Percentiles rank a stretch among this genome's conserved stretches.
phyloP scores from a whole-genome alignment of 2,113 vertebrate species.

The Ptyas mucosa region DNA sequence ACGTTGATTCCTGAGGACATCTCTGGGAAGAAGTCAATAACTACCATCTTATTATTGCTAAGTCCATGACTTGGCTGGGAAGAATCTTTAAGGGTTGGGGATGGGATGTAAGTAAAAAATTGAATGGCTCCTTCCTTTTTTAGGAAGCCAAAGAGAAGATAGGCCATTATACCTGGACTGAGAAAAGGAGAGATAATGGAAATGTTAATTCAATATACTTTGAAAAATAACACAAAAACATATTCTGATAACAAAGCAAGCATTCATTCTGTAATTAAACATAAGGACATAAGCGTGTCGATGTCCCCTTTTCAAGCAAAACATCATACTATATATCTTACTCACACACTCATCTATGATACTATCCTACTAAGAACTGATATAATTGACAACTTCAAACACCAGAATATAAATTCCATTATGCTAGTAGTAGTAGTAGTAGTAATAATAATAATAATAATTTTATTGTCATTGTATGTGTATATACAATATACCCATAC shows the following conservation, averaged over 20 bases:
- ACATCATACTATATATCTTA: background rate
- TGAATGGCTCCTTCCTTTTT: background rate
- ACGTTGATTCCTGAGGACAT: background rate
- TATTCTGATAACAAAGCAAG: background rate
- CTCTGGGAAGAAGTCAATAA: background rate
- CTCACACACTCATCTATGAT: background rate
- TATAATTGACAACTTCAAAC: background rate
- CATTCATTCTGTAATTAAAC: background rate
- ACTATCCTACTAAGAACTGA: background rate
- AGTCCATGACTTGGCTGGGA: background rate
- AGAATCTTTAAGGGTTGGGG: background rate
- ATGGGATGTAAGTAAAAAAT: background rate
- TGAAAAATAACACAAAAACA: background rate
- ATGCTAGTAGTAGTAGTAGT: too few species aligned
- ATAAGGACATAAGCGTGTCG: background rate
- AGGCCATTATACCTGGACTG: background rate
- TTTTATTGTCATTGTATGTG: too few species aligned
- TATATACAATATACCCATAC: too few species aligned
- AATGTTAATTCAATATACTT: too few species aligned
- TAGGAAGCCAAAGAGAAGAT: background rate
- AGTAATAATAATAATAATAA: too few species aligned
- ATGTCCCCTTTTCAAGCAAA: background rate
- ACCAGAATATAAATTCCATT: background rate
- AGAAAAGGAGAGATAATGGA: background rate
- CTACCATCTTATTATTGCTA: background rate